Percentiles rank a stretch among this genome's conserved stretches.
Conservation (phyloP, 2,797 vertebrate species). For the Eremophila alpestris region DNA sequence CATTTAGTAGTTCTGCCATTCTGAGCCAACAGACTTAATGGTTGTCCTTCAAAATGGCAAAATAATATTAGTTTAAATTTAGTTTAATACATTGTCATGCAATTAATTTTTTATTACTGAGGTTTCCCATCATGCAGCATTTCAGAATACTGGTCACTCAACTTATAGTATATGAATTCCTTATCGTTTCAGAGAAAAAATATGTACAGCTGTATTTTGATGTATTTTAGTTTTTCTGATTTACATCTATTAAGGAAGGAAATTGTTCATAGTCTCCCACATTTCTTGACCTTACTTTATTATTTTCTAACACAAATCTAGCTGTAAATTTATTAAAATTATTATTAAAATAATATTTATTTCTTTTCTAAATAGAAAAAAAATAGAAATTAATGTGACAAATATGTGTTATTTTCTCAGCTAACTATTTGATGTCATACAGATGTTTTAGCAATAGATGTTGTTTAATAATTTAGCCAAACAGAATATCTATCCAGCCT, state of each 20-base stretch:
- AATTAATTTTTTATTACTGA: neutral
- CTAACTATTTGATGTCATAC: neutral
- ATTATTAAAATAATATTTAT: neutral
- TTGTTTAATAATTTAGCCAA: neutral
- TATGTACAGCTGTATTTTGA: neutral
- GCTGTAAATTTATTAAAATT: neutral
- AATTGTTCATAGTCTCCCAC: neutral
- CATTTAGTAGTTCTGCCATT: neutral
- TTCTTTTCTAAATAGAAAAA: neutral
- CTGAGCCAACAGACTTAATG: neutral
- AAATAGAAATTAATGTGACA: rapidly evolving
- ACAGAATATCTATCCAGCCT: neutral
- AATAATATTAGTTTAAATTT: neutral
- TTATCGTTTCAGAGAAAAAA: neutral
- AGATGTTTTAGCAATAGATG: neutral
- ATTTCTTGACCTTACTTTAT: neutral
- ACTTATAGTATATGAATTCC: neutral
- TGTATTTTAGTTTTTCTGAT: neutral
- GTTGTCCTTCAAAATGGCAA: neutral
- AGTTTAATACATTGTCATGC: neutral
- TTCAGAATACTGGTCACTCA: neutral
- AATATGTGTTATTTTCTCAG: neutral
- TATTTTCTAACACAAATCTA: neutral
- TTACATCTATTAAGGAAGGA: too few species aligned
- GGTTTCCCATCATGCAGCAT: neutral